Base-by-base conservation (phyloP, 2,888 invertebrate genomes). In the Micoletzkya japonica region DNA sequence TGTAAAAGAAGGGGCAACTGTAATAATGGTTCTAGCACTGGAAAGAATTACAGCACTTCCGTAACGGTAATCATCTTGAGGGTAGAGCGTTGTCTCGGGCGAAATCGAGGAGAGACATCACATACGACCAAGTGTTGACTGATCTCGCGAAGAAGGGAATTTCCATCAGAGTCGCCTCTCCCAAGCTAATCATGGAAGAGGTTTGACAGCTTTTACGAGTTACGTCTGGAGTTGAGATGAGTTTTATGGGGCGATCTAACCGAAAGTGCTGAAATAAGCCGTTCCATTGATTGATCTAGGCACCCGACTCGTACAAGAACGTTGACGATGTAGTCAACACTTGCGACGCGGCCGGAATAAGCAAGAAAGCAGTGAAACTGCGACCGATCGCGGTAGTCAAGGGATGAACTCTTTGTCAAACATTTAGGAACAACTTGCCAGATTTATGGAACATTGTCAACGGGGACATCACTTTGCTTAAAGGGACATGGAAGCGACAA, bases 101-200 rank as follows among this genome's bases (percentile, higher is more conserved):
- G 0, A 98, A 98, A 88, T 97, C 98, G 0, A 90, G 98, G 50
- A 90, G 97, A 68, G 96, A 95, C 86, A 88, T 99, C 68, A 94
- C 95, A 86, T 99, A 96, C 86, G 91, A 91, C 80, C 91, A 93
- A 68, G 98, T 98, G 2, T 87, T 98, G 57, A 89, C 90, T 20
- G 92, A 92, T 86, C 87, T 99, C 73, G 91, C 93, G 76, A 88
- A 90, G 64, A 90, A 89, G 79, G 88, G 88, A 49, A 89, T 87
- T 72, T 88, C 88, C 32, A 97, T 98, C 77, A 90, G 98, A 85
- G 95, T 98, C 0, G 98, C 98, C 10, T 97, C 97, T 17, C 98
- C 98, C 0, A 99, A 99, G 87, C 88, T 98, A 72, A 96, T 98
- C 0, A 98, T 98, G 97, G 98, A 98, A 88, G 98, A 99, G 89